A percentile compares a stretch with the other conserved stretches of the same genome.
phyloP scores from a whole-genome alignment of 2,888 invertebrate genomes.

The Hetaerina titia region DNA sequence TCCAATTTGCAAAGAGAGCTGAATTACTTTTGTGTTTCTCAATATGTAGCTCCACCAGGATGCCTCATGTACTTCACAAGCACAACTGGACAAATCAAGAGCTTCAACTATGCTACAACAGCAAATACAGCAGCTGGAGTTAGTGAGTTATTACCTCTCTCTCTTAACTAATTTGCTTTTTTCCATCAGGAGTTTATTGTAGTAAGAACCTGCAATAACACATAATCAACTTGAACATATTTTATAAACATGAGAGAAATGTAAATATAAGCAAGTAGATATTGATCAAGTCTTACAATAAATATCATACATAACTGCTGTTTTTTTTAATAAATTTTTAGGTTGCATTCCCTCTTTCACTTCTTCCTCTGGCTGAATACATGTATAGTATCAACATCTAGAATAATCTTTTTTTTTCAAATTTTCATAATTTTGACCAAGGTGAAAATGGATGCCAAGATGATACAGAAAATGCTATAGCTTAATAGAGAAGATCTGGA shows the following conservation, averaged over 20 bases:
- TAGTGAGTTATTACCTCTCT: slow-evolving; percentile 25
- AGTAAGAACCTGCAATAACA: neutral
- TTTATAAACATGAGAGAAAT: neutral
- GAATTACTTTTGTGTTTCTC: neutral
- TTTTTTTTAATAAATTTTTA: neutral
- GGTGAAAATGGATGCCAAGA: neutral
- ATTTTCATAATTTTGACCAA: no score
- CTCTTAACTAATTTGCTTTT: neutral
- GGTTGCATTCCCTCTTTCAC: neutral
- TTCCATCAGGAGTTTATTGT: neutral
- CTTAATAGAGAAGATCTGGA: no score
- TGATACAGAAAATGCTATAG: neutral
- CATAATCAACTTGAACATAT: neutral
- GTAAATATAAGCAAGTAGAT: neutral
- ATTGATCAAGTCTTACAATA: neutral
- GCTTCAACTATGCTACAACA: slow-evolving; percentile 87
- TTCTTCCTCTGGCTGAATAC: neutral
- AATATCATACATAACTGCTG: neutral
- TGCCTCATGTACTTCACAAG: slow-evolving; percentile 88
- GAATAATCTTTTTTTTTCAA: no score
- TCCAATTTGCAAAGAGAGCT: neutral
- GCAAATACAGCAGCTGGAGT: slow-evolving; percentile 78
- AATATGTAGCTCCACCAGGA: slow-evolving; percentile 84
- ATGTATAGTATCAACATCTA: neutral
- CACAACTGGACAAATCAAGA: slow-evolving; percentile 82